A percentile compares a stretch with the other conserved stretches of the same genome.
Conservation (phyloP, 1,140 invertebrate species). For the Rhagoletis zephyria region DNA sequence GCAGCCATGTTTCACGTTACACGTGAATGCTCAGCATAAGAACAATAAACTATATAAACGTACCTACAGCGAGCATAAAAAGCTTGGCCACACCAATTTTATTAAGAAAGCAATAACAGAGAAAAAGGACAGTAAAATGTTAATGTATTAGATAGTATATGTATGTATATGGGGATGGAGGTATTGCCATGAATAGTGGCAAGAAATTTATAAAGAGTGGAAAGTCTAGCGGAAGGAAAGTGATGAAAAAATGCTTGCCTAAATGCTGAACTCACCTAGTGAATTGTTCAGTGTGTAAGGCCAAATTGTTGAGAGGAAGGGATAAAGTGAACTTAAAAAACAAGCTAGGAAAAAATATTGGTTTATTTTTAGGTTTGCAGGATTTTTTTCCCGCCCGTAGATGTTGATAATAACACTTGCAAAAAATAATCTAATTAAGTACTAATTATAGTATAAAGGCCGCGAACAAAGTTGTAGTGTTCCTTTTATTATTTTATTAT, state of each 20-base stretch:
- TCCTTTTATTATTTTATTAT: too few relatives aligned
- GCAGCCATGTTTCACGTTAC: too few relatives aligned
- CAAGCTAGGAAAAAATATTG: neutral
- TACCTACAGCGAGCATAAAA: neutral
- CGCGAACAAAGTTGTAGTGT: too few relatives aligned
- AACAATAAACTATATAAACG: too few relatives aligned
- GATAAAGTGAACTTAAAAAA: too few relatives aligned
- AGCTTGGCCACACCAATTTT: neutral
- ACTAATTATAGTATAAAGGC: too few relatives aligned
- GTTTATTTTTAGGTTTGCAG: neutral
- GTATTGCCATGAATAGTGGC: neutral
- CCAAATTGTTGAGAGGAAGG: neutral
- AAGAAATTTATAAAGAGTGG: neutral
- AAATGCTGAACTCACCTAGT: neutral
- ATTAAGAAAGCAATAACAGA: neutral
- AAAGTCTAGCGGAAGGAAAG: neutral
- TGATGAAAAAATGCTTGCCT: neutral
- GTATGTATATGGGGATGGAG: neutral
- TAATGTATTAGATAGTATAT: neutral
- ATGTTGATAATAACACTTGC: too few relatives aligned
- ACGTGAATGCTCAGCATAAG: too few relatives aligned
- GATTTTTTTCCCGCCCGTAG: too few relatives aligned
- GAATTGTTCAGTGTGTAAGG: neutral
- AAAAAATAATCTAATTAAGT: too few relatives aligned
- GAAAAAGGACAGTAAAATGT: slow-evolving; percentile 7